Percentiles rank a stretch among this genome's conserved stretches.
Conservation (phyloP, 2,888 invertebrate genomes). For the Metopia argyrocephala region DNA sequence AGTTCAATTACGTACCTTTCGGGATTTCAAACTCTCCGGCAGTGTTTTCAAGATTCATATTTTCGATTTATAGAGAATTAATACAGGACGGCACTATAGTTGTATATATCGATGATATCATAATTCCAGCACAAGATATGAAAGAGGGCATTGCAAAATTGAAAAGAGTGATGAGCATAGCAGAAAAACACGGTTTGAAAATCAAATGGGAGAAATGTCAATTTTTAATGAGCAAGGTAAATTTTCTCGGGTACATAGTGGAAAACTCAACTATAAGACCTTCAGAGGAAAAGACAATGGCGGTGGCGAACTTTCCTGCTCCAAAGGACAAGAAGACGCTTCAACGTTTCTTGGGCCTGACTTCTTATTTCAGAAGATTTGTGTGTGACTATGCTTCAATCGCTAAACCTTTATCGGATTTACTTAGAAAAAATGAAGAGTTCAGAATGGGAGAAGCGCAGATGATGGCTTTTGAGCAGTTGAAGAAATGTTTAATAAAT, state of each 20-base stretch:
- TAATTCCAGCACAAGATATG: slow-evolving; percentile 52
- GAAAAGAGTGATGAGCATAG: slow-evolving; percentile 27
- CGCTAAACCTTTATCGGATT: slow-evolving; percentile 47
- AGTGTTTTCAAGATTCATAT: slow-evolving; percentile 48
- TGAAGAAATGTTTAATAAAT: slow-evolving; percentile 7
- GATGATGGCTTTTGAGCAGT: slow-evolving; percentile 6
- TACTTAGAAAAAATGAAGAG: slow-evolving; percentile 57
- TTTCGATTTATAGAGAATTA: slow-evolving; percentile 48
- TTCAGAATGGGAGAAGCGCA: slow-evolving; percentile 66
- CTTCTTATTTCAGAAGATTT: slow-evolving; percentile 59
- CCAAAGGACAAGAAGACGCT: slow-evolving; percentile 15
- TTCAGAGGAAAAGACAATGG: slow-evolving; percentile 39
- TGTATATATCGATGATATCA: slow-evolving; percentile 66
- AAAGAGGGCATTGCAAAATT: not conserved
- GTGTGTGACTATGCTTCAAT: slow-evolving; percentile 36
- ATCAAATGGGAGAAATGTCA: slow-evolving; percentile 65
- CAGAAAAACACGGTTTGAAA: slow-evolving; percentile 42
- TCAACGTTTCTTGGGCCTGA: slow-evolving; percentile 34
- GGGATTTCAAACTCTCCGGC: slow-evolving; percentile 62
- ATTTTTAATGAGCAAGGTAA: slow-evolving; percentile 49
- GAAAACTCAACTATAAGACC: slow-evolving; percentile 51
- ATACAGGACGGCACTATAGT: slow-evolving; percentile 49
- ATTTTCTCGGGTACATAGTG: slow-evolving; percentile 56
- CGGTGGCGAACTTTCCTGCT: slow-evolving; percentile 41
- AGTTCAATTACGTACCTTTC: slow-evolving; percentile 58